Conservation (phyloP, 2,888 invertebrate genomes). For the Brachyptera putata region DNA sequence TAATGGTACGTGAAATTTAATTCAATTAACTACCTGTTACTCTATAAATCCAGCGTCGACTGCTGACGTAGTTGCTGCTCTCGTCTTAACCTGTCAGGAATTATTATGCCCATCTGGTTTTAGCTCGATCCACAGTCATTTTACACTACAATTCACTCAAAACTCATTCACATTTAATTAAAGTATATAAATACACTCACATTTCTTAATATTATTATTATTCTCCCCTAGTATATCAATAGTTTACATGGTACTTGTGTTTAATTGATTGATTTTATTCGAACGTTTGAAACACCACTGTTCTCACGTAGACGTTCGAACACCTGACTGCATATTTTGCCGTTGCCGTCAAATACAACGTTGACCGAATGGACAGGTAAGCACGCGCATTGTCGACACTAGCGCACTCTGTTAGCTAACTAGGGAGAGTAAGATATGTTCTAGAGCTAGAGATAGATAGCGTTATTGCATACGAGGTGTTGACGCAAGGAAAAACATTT, state of each 20-base stretch:
- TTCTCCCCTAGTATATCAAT: not conserved
- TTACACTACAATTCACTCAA: not conserved
- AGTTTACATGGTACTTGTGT: not conserved
- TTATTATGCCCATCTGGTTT: not conserved
- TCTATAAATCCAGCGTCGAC: not conserved
- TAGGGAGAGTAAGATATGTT: too few species aligned
- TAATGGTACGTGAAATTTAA: too few species aligned
- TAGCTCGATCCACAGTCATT: not conserved
- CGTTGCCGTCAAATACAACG: too few species aligned
- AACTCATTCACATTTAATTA: not conserved
- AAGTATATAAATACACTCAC: too few species aligned
- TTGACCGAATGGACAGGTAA: too few species aligned
- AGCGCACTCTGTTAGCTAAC: too few species aligned
- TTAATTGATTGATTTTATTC: not conserved
- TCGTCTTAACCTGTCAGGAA: too few species aligned
- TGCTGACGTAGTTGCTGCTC: not conserved
- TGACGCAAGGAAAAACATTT: too few species aligned
- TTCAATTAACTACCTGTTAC: conserved; percentile 6
- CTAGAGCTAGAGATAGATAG: too few species aligned
- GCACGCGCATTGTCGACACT: too few species aligned
- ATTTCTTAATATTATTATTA: too few species aligned
- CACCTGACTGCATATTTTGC: not conserved
- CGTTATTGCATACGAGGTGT: too few species aligned
- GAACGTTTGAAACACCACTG: not conserved
- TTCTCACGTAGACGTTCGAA: not conserved